phyloP scores from a whole-genome alignment of 1,140 invertebrate genomes.

The Philopotamus ludificatus region DNA sequence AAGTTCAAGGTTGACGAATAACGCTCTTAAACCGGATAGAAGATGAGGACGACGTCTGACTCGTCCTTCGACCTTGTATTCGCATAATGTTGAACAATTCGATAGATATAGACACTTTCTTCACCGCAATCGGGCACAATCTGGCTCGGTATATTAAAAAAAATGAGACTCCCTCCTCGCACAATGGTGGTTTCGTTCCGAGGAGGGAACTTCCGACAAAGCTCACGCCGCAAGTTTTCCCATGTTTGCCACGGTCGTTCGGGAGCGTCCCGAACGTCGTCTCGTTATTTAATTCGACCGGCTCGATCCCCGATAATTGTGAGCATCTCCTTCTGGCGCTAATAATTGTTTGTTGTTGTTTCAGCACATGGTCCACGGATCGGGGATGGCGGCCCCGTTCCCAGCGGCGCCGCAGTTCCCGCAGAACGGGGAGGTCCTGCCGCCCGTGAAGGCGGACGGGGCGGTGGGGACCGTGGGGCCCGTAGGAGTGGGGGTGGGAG shows the following conservation, averaged over 20 bases:
- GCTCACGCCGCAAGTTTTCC: too few species aligned
- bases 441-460: slow-evolving; percentile 51
- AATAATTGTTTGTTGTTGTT: slow-evolving; percentile 45
- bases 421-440: slow-evolving; percentile 65
- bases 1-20: too few species aligned
- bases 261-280: too few species aligned
- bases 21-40: too few species aligned
- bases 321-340: neutral
- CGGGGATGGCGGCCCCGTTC: slow-evolving; percentile 83
- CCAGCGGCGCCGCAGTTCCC: slow-evolving; percentile 71
- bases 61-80: too few species aligned
- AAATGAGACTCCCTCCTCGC: neutral
- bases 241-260: too few species aligned
- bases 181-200: neutral
- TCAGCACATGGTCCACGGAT: slow-evolving; percentile 93
- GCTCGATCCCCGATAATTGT: neutral
- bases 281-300: neutral
- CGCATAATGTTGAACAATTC: too few species aligned
- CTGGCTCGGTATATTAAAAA: neutral
- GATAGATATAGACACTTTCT: too few species aligned
- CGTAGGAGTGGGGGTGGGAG: slow-evolving; percentile 49
- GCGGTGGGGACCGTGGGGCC: slow-evolving; percentile 59
- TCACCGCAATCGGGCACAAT: too few species aligned
- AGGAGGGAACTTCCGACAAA: neutral
- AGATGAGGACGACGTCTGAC: too few species aligned